Percentiles rank a stretch among this genome's conserved stretches.
These are phyloP conservation scores for Platichthys stellatus DNA, from an alignment of 2,113 vertebrate species.

Conservation along the genomic window DNA sequence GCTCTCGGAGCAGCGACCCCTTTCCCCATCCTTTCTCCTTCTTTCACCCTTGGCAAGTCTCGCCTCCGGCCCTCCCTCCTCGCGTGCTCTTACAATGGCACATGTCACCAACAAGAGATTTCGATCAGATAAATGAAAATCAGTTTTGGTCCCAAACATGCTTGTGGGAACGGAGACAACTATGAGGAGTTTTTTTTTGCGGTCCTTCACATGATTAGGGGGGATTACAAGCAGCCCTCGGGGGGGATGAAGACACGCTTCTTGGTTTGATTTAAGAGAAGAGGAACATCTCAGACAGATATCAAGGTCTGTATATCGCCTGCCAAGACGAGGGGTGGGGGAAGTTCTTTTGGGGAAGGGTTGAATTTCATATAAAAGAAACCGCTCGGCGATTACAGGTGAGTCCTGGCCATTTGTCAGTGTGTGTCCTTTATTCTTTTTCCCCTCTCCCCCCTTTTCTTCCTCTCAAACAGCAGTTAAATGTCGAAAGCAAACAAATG, in stretches of 20 bases:
- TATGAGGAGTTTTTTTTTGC: constrained; percentile 34
- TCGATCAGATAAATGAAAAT: constrained; percentile 50
- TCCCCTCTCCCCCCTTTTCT: background rate
- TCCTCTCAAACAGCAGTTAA: constrained; percentile 69
- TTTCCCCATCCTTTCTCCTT: constrained; percentile 30
- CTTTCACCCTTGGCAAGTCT: constrained; percentile 1
- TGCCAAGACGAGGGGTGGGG: constrained; percentile 46
- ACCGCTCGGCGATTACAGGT: constrained; percentile 55
- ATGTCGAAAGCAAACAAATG: constrained; percentile 77
- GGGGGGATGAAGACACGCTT: constrained; percentile 37
- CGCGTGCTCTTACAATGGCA: constrained; percentile 15
- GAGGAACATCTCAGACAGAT: constrained; percentile 56
- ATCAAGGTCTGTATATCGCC: constrained; percentile 39
- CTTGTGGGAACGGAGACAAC: constrained; percentile 55
- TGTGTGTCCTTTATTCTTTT: constrained; percentile 20
- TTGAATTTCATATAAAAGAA: constrained; percentile 67
- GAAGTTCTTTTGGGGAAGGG: constrained; percentile 46
- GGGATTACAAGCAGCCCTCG: constrained; percentile 58
- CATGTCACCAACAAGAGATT: constrained; percentile 46
- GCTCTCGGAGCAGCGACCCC: constrained; percentile 49
- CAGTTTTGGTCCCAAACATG: constrained; percentile 43
- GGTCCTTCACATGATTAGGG: constrained; percentile 56
- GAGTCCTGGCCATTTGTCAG: constrained; percentile 54
- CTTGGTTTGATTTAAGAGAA: constrained; percentile 59
- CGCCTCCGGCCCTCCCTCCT: constrained; percentile 22